phyloP scores from a whole-genome alignment of 2,113 vertebrate species.

The Melanotaenia duboulayi region DNA sequence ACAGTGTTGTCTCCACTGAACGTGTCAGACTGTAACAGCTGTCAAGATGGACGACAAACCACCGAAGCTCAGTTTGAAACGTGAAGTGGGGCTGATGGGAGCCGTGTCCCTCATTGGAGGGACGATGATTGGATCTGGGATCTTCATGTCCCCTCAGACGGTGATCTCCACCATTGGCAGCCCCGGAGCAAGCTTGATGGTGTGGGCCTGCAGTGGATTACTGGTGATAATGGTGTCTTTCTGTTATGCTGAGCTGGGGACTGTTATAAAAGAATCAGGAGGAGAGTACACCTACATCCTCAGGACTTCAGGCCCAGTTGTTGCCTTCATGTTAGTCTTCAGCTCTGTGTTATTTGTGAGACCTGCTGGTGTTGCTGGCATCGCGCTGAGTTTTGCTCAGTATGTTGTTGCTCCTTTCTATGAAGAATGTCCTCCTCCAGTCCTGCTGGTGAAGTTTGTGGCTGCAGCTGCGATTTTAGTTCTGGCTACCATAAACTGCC shows the following conservation, averaged over 20 bases:
- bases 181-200: conserved; percentile 85
- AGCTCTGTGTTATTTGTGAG: conserved; percentile 85
- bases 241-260: conserved; percentile 89
- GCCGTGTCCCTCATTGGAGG: conserved; percentile 86
- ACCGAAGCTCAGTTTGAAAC: conserved; percentile 67
- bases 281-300: conserved; percentile 91
- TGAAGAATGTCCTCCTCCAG: conserved; percentile 79
- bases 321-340: conserved; percentile 87
- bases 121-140: conserved; percentile 89
- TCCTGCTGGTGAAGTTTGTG: conserved; percentile 75
- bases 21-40: background rate
- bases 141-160: conserved; percentile 86
- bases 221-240: conserved; percentile 84
- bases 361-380: conserved; percentile 82
- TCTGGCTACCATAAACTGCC: conserved; percentile 82
- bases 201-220: conserved; percentile 88
- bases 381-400: conserved; percentile 86
- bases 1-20: background rate
- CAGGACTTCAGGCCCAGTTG: conserved; percentile 84
- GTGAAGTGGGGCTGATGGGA: conserved; percentile 82
- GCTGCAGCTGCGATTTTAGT: conserved; percentile 83
- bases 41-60: conserved; percentile 47
- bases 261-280: conserved; percentile 87
- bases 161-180: conserved; percentile 85
- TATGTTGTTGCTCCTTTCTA: conserved; percentile 86